Evolutionary conservation across 2,113 vertebrate genomes (phyloP).

Genomic region (Antechinus flavipes): DNA sequence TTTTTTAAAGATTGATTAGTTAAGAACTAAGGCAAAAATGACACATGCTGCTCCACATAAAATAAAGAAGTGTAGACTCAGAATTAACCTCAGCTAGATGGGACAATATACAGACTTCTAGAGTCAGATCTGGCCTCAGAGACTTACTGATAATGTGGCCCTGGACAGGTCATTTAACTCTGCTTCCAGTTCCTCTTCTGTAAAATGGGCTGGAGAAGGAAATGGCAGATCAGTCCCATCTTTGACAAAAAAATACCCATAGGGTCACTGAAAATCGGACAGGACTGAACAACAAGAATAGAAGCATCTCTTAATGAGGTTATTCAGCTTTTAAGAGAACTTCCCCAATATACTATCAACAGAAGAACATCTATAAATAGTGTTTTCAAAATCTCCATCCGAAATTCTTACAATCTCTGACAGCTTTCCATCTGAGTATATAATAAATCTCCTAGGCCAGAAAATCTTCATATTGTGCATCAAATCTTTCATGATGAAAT

Average conservation of each 20-base stretch:
- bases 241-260: background rate
- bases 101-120: background rate
- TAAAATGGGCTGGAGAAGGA: background rate
- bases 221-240: background rate
- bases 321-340: background rate
- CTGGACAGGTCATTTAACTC: background rate
- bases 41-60: background rate
- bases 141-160: background rate
- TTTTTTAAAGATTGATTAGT: background rate
- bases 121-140: background rate
- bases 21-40: conserved; percentile 29
- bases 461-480: background rate
- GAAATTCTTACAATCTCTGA: background rate
- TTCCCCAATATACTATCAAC: background rate
- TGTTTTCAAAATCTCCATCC: background rate
- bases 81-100: background rate
- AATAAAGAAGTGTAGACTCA: conserved; percentile 10
- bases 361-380: background rate
- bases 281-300: background rate
- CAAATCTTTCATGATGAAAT: background rate
- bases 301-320: background rate
- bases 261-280: background rate
- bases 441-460: background rate
- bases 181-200: no score
- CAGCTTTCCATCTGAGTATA: background rate